phyloP scores from a whole-genome alignment of 1,140 invertebrate genomes.

The Lutraria rhynchaena region DNA sequence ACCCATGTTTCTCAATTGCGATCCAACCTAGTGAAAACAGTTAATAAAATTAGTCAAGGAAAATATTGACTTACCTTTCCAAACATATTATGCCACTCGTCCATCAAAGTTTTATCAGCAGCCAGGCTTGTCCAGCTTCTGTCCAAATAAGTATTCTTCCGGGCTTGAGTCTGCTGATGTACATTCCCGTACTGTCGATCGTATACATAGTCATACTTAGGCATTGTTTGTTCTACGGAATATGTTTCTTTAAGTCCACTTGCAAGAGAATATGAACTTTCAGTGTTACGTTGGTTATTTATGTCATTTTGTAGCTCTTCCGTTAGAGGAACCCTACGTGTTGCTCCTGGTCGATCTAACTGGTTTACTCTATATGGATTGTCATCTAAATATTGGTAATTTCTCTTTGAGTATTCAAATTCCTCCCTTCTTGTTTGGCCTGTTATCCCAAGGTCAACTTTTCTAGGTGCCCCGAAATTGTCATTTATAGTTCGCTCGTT shows the following conservation, averaged over 20 bases:
- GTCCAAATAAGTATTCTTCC: background rate
- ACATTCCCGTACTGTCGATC: background rate
- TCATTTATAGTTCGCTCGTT: background rate
- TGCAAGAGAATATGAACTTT: too few relatives aligned
- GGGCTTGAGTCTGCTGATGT: background rate
- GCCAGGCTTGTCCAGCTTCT: conserved; percentile 2
- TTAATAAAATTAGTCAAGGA: too few relatives aligned
- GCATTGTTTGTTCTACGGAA: too few relatives aligned
- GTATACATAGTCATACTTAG: too few relatives aligned
- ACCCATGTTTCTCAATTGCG: too few relatives aligned
- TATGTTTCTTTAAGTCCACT: too few relatives aligned
- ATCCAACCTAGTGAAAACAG: too few relatives aligned
- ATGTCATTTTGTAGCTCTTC: background rate
- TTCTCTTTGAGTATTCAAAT: background rate
- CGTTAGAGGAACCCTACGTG: background rate
- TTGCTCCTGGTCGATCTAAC: background rate
- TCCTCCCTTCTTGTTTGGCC: background rate
- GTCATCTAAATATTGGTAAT: too few relatives aligned
- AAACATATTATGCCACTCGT: background rate
- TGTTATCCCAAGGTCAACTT: background rate
- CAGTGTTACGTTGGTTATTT: background rate
- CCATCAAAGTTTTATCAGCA: background rate
- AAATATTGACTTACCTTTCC: background rate
- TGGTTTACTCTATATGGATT: too few relatives aligned
- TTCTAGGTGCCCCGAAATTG: background rate